phyloP scores from a whole-genome alignment of 2,797 vertebrate species.

The Garrulus glandarius region DNA sequence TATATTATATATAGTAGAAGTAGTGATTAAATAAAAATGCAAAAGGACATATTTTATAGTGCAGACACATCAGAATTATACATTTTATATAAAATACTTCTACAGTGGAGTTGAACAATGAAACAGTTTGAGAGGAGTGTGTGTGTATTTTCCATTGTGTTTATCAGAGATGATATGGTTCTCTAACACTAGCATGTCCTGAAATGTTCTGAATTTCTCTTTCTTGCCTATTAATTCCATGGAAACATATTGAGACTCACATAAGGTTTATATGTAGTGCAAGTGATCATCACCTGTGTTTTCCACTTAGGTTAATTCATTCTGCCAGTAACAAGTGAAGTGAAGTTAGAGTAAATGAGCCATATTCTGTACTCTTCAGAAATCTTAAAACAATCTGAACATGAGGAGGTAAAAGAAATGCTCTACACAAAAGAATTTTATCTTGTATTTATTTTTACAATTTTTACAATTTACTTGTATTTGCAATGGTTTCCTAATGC shows the following conservation, averaged over 20 bases:
- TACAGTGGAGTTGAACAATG: background rate
- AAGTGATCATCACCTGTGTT: background rate
- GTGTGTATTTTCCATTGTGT: background rate
- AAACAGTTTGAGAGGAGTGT: background rate
- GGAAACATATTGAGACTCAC: background rate
- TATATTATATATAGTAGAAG: background rate
- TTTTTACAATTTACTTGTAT: background rate
- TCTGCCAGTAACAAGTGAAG: background rate
- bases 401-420: background rate
- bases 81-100: background rate
- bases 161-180: background rate
- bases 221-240: background rate
- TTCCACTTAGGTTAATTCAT: background rate
- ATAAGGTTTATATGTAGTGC: background rate
- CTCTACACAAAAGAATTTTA: background rate
- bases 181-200: background rate
- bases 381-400: background rate
- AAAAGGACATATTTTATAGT: background rate
- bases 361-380: background rate
- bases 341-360: background rate
- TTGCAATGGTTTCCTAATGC: background rate
- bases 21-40: background rate
- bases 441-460: background rate
- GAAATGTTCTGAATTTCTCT: background rate
- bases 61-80: background rate